Percentiles rank a stretch among this genome's conserved stretches.
Conservation (phyloP, 1,140 invertebrate genomes). For the Penaeus chinensis region DNA sequence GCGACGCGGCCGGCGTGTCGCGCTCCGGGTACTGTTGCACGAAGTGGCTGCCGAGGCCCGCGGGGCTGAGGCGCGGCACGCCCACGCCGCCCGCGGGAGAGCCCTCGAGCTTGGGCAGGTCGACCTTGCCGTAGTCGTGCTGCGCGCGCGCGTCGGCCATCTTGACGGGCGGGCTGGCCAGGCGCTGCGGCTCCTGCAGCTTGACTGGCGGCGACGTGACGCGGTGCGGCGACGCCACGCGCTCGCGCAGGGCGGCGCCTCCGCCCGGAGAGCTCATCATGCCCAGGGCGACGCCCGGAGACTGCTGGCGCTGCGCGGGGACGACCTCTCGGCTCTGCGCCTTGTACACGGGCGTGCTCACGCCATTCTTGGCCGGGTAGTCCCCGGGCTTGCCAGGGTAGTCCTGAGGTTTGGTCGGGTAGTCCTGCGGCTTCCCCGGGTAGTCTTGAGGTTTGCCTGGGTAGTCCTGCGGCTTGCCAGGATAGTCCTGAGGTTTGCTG, state of each 20-base stretch:
- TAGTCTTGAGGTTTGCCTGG: constrained; percentile 57
- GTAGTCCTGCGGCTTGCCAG: constrained; percentile 59
- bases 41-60: constrained; percentile 48
- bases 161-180: constrained; percentile 59
- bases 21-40: constrained; percentile 64
- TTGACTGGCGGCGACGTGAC: constrained; percentile 60
- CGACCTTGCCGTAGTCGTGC: constrained; percentile 50
- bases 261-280: constrained; percentile 40
- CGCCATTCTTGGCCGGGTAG: constrained; percentile 52
- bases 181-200: constrained; percentile 47
- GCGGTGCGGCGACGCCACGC: constrained; percentile 54
- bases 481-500: constrained; percentile 60
- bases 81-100: constrained; percentile 47
- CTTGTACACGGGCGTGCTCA: constrained; percentile 57
- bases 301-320: constrained; percentile 57
- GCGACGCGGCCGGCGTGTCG: constrained; percentile 56
- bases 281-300: constrained; percentile 43
- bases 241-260: constrained; percentile 37
- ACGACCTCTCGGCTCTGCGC: constrained; percentile 63
- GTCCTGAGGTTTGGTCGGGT: constrained; percentile 57
- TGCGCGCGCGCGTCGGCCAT: constrained; percentile 55
- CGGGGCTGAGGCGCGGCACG: constrained; percentile 47
- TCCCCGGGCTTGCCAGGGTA: constrained; percentile 59
- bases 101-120: constrained; percentile 42
- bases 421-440: constrained; percentile 56